Base-by-base conservation (phyloP, 2,888 invertebrate genomes). In the Andrena praecox region DNA sequence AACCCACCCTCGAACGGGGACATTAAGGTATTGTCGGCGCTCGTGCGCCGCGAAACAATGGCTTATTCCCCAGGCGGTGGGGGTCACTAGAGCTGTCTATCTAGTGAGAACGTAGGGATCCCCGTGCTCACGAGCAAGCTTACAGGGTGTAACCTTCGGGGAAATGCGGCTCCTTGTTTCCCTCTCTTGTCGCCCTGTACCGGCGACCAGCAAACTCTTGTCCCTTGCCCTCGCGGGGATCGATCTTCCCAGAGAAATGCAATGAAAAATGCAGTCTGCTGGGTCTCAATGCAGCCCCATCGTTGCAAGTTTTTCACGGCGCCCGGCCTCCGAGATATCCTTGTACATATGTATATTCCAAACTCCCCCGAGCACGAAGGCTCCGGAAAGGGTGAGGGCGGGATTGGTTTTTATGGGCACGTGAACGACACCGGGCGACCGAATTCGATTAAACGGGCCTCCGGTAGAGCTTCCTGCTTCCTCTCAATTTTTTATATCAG, bases 21-120 rank as follows among this genome's bases (percentile, higher is more conserved):
- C 89, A 87, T 88, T 88, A 86, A 82, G 66, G 85, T 71, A 90
- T 91, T 91, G 90, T 91, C 83, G 89, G 88, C 77, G 80, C 75
- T 80, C 73, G 86, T 85, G 77, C 79, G 78, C 84, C 81, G 69
- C 68, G 84, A 87, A 90, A 91, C 91, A 91, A 91, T 90, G 84
- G 80, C 69, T 75, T 85, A 85, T 82, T 85, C 88, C 90, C 90
- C 56, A 79, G 86, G 79, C 85, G 77, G 54, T 33, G 60, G 64
- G 42, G 85, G 82, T 87, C 87, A 84, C 87, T 77, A 48, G 78
- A 56, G 54, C 50, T 66, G 84, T 77, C 82, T 85, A 82, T 85
- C 83, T 74, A 75, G 73, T 31, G 70, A 75, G 73, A 77, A 79
- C 74, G 59, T 69, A 60, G 52, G 24, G 67, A 33, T 42, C 42